phyloP scores from a whole-genome alignment of 2,113 vertebrate species.

The Oriolus oriolus region DNA sequence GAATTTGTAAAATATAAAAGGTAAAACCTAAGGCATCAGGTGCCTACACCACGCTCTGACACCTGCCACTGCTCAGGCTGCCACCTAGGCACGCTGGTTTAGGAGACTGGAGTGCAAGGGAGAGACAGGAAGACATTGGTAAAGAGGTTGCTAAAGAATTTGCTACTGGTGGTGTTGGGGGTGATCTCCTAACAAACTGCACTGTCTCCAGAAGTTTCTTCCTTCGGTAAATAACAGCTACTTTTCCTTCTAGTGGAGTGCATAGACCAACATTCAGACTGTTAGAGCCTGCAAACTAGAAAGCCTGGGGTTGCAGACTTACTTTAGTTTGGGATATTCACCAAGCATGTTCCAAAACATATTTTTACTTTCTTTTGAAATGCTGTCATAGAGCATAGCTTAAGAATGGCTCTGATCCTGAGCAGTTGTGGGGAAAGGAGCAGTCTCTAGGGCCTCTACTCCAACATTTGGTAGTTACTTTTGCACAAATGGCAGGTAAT shows the following conservation, averaged over 20 bases:
- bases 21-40: too few species aligned
- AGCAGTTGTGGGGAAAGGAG: background rate
- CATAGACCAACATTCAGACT: background rate
- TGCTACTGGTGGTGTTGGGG: background rate
- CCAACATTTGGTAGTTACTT: background rate
- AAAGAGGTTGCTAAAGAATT: background rate
- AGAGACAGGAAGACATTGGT: background rate
- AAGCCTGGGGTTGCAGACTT: background rate
- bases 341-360: background rate
- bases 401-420: background rate
- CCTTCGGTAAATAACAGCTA: background rate
- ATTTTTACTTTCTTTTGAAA: background rate
- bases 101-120: background rate
- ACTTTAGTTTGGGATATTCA: background rate
- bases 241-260: background rate
- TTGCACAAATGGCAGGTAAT: background rate
- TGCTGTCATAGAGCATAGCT: background rate
- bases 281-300: background rate
- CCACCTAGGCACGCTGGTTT: accelerated
- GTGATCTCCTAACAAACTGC: background rate
- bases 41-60: accelerated
- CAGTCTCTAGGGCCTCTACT: background rate
- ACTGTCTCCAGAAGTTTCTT: background rate
- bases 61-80: background rate
- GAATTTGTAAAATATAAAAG: too few species aligned